Evolutionary conservation across 2,797 vertebrate genomes (phyloP).

Genomic region (Myotis myotis): DNA sequence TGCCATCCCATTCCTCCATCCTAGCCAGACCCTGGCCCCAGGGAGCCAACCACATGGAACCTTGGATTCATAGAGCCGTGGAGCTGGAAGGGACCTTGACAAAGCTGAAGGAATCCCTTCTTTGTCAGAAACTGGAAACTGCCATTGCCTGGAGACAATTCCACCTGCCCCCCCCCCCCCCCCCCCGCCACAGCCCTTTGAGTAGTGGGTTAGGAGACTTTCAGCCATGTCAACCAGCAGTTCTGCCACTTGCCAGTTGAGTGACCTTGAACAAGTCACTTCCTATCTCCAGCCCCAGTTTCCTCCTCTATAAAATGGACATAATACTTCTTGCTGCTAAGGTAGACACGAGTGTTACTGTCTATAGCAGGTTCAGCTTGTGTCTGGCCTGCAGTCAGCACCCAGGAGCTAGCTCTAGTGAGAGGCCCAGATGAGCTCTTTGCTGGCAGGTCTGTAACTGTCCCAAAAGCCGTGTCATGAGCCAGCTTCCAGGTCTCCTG

Average conservation of each 20-base stretch:
- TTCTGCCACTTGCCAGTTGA: neutral
- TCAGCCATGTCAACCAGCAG: neutral
- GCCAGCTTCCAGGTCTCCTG: neutral
- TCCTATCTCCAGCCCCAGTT: neutral
- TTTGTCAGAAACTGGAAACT: slow-evolving; percentile 16
- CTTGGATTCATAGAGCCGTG: neutral
- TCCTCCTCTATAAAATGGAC: neutral
- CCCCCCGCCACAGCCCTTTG: neutral
- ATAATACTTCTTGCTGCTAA: neutral
- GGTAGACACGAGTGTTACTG: neutral
- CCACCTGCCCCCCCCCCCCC: neutral
- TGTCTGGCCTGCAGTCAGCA: neutral
- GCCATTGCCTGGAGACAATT: neutral
- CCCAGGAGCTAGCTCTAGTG: neutral
- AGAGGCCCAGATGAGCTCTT: neutral
- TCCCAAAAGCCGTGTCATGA: neutral
- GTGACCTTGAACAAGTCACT: neutral
- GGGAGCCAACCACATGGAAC: neutral
- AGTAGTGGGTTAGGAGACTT: neutral
- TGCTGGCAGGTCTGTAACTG: neutral
- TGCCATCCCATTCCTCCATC: neutral
- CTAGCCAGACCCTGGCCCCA: neutral
- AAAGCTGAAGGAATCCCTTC: neutral
- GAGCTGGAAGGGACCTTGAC: slow-evolving; percentile 9
- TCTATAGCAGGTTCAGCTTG: neutral